Evolutionary conservation across 2,888 invertebrate genomes (phyloP).

Genomic region (Vanessa cardui): DNA sequence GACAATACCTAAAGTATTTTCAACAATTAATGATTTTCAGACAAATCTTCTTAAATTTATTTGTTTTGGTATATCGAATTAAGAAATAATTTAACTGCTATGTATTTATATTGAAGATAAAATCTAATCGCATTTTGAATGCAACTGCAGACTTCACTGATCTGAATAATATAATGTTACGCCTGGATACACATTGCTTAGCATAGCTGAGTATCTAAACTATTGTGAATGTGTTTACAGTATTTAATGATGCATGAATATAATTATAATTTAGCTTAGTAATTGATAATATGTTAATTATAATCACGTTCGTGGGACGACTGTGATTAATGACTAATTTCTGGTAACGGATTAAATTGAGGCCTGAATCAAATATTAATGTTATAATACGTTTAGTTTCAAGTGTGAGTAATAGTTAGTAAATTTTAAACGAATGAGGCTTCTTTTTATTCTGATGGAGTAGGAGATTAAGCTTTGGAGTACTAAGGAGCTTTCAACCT

Average conservation of each 20-base stretch:
- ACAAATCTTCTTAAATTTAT: no score
- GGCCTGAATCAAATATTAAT: not conserved
- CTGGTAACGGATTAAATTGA: not conserved
- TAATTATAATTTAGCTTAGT: conserved; percentile 18
- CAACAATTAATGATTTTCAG: no score
- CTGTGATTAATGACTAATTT: conserved; percentile 8
- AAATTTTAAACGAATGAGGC: no score
- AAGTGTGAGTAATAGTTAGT: no score
- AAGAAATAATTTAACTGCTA: not conserved
- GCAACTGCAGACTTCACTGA: conserved; percentile 25
- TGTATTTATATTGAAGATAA: not conserved
- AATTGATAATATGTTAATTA: conserved; percentile 7
- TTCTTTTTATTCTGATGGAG: no score
- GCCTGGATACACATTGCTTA: conserved; percentile 25
- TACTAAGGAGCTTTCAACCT: no score
- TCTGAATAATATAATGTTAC: conserved; percentile 28
- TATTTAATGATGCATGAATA: conserved; percentile 23
- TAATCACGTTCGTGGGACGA: not conserved
- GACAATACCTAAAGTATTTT: no score
- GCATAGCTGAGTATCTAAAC: conserved; percentile 20
- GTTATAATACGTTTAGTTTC: no score
- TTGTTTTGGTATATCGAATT: not conserved
- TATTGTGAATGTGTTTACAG: conserved; percentile 19
- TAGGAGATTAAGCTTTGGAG: no score
- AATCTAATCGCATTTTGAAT: conserved; percentile 8